Base-by-base conservation (phyloP, 2,888 invertebrate species). In the Tipula helvola region DNA sequence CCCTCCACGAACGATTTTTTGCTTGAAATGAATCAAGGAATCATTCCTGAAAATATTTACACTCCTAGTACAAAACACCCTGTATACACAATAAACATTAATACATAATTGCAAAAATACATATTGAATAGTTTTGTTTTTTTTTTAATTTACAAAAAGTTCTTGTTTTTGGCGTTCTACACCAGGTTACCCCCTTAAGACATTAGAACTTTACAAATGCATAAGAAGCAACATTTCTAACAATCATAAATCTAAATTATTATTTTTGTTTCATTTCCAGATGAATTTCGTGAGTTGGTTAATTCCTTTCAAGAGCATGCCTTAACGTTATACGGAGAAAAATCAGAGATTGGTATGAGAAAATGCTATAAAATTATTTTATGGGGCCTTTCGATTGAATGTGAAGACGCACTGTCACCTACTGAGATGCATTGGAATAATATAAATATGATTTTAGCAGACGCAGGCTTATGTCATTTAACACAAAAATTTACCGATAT, bases 321-420 rank as follows among this genome's bases (percentile, higher is more conserved):
- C 10, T 7, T 42, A 85, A 18, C 85, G 8, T 12, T 71, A 28
- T 71, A 71, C 28, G 71, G 71, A 28, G 71, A 71, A 28, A 71
- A 7, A 71, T 28, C 28, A 10, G 28, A 18, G 8, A 71, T 5
- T 28, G 71, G 71, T 28, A 28, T 71, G 10, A 28, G 28, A 92
- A 92, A 88, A 93, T 93, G 87, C 91, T 93, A 90, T 93, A 93
- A 0, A 10, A 93, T 96, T 0, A 93, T 95, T 86, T 91, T 97
- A 86, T 95, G 95, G 93, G 93, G 90, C 93, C 85, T 94, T 93
- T 88, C 93, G 93, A 89, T 92, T 92, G 16, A 93, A 92, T 86
- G 93, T 16, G 93, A 94, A 0, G 94, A 94, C 10, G 94, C 96
- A 0, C 91, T 96, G 47, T 94, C 94, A 47, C 95, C 96, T 0